phyloP scores from a whole-genome alignment of 1,140 invertebrate genomes.

The Limonius californicus region DNA sequence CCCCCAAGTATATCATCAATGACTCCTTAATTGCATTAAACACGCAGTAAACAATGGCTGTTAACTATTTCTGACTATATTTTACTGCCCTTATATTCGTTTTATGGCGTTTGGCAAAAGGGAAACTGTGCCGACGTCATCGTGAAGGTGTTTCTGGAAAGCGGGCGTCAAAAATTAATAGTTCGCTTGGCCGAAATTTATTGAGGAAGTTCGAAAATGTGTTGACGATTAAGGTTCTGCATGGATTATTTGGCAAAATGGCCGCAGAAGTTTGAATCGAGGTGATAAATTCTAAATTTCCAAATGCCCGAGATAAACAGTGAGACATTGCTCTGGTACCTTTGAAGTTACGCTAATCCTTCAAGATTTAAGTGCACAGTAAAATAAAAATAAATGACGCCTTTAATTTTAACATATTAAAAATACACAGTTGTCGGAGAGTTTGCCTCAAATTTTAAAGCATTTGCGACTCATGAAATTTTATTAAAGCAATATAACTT shows the following conservation, averaged over 20 bases:
- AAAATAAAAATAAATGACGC: background rate
- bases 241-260: too few relatives aligned
- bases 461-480: background rate
- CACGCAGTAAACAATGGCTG: background rate
- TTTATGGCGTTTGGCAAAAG: too few relatives aligned
- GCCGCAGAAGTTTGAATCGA: too few relatives aligned
- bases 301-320: background rate
- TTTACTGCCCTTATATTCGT: background rate
- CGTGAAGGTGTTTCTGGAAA: too few relatives aligned
- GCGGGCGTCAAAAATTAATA: too few relatives aligned
- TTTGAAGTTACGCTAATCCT: background rate
- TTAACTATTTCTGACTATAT: background rate
- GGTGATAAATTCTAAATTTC: background rate
- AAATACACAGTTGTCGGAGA: too few relatives aligned
- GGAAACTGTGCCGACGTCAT: too few relatives aligned
- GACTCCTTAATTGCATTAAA: background rate
- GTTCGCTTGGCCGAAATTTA: too few relatives aligned
- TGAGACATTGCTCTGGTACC: too few relatives aligned
- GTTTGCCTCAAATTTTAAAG: background rate
- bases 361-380: background rate
- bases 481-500: conserved; percentile 1
- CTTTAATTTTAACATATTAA: background rate
- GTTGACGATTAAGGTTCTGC: too few relatives aligned
- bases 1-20: background rate
- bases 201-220: too few relatives aligned